Conservation (phyloP, 1,140 invertebrate genomes). For the Rhynchophorus ferrugineus region DNA sequence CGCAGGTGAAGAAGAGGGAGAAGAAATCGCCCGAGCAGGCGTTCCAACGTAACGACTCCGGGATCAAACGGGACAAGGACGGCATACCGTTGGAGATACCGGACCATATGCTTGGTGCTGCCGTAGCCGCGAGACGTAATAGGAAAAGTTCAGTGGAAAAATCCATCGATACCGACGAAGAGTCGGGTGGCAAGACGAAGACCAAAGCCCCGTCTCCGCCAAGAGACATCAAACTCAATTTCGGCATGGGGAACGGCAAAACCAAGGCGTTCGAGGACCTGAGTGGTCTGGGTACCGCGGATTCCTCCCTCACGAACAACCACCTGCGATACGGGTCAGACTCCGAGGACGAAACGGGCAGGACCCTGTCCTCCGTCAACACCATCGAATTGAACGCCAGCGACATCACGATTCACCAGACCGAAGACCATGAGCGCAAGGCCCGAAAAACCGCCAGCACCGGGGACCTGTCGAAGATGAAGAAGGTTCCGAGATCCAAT, state of each 20-base stretch:
- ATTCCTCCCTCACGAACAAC: constrained; percentile 6
- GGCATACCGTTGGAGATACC: constrained; percentile 57
- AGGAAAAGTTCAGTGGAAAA: constrained; percentile 46
- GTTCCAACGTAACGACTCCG: constrained; percentile 40
- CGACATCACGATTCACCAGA: constrained; percentile 66
- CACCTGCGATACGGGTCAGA: constrained; percentile 34
- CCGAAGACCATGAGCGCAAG: constrained; percentile 51
- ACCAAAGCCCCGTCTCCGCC: constrained; percentile 66
- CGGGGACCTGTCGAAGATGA: constrained; percentile 70
- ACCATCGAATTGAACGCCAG: constrained; percentile 64
- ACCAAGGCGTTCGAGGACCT: constrained; percentile 13
- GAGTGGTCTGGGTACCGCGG: constrained; percentile 6
- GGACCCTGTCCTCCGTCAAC: constrained; percentile 42
- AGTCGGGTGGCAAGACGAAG: constrained; percentile 54
- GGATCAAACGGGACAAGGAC: constrained; percentile 50
- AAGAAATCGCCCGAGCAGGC: constrained; percentile 41
- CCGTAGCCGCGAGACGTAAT: constrained; percentile 57
- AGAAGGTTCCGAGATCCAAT: constrained; percentile 47
- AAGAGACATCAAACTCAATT: constrained; percentile 28
- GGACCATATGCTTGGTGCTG: constrained; percentile 62
- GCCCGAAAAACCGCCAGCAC: constrained; percentile 72
- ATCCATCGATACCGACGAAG: constrained; percentile 39
- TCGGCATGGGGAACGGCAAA: constrained; percentile 20
- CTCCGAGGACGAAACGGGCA: constrained; percentile 48
- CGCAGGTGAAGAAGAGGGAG: constrained; percentile 32